These are phyloP conservation scores for Zapornia atra DNA, from an alignment of 2,113 vertebrate genomes.

Conservation along the genomic window DNA sequence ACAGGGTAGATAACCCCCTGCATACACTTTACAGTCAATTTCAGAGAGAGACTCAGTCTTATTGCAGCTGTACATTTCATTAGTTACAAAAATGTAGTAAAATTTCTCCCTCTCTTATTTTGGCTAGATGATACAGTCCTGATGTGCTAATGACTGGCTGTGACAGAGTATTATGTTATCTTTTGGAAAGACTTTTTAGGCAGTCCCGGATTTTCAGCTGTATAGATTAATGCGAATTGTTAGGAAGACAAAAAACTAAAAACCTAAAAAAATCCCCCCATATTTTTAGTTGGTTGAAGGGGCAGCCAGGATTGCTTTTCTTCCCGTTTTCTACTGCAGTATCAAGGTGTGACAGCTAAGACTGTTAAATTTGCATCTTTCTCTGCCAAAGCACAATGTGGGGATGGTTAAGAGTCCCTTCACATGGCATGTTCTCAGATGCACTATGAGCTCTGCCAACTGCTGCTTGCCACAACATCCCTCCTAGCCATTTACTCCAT, in stretches of 20 bases:
- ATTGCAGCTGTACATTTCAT: conserved; percentile 2
- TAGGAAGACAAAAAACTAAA: not conserved
- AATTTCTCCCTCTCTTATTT: conserved; percentile 4
- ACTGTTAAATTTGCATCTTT: not conserved
- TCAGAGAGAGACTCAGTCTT: conserved; percentile 6
- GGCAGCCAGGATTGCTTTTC: not conserved
- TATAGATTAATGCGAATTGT: not conserved
- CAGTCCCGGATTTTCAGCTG: not conserved
- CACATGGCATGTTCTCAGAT: not conserved
- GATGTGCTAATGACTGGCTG: not conserved
- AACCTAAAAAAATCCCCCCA: not conserved
- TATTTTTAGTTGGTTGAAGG: not conserved
- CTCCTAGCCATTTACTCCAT: not conserved
- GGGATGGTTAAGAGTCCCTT: not conserved
- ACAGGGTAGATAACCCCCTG: not conserved
- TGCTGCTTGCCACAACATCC: not conserved
- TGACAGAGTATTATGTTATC: conserved; percentile 5
- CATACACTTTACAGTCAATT: not conserved
- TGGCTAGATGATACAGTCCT: not conserved
- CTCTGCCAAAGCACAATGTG: not conserved
- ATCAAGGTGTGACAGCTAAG: not conserved
- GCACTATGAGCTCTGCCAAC: not conserved
- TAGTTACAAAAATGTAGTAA: conserved; percentile 7
- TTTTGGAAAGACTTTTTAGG: conserved; percentile 10
- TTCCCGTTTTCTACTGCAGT: not conserved